Conservation (phyloP, 2,797 vertebrate species). For the Pseudochromis fuscus region DNA sequence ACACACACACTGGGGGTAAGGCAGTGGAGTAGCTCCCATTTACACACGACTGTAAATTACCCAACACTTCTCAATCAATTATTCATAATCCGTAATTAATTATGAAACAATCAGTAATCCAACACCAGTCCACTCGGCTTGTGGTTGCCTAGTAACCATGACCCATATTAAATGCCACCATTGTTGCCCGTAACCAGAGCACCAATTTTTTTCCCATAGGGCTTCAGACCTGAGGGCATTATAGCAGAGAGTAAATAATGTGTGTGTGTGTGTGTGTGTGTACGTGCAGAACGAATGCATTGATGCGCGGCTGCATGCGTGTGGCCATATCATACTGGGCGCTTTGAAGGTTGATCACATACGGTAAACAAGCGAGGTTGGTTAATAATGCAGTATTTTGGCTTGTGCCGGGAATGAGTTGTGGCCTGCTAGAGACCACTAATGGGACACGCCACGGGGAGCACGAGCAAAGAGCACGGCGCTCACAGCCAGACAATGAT, state of each 20-base stretch:
- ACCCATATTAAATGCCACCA: conserved; percentile 85
- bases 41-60: conserved; percentile 86
- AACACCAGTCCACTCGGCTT: conserved; percentile 82
- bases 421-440: conserved; percentile 66
- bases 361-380: conserved; percentile 76
- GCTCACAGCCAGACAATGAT: conserved; percentile 71
- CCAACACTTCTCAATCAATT: conserved; percentile 83
- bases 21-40: conserved; percentile 73
- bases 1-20: conserved; percentile 33
- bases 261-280: conserved; percentile 37
- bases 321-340: conserved; percentile 70
- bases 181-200: conserved; percentile 82
- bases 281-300: conserved; percentile 12
- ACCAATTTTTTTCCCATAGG: conserved; percentile 70
- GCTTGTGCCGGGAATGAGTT: conserved; percentile 63
- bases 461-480: conserved; percentile 57
- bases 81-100: conserved; percentile 86
- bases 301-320: conserved; percentile 25
- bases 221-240: conserved; percentile 56
- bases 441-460: conserved; percentile 64
- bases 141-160: conserved; percentile 85
- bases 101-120: conserved; percentile 86
- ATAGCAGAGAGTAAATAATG: conserved; percentile 78
- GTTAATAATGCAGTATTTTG: conserved; percentile 83
- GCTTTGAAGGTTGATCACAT: conserved; percentile 76